Percentiles rank a stretch among this genome's conserved stretches.
Conservation (phyloP, 2,113 vertebrate genomes). For the Mirounga angustirostris region DNA sequence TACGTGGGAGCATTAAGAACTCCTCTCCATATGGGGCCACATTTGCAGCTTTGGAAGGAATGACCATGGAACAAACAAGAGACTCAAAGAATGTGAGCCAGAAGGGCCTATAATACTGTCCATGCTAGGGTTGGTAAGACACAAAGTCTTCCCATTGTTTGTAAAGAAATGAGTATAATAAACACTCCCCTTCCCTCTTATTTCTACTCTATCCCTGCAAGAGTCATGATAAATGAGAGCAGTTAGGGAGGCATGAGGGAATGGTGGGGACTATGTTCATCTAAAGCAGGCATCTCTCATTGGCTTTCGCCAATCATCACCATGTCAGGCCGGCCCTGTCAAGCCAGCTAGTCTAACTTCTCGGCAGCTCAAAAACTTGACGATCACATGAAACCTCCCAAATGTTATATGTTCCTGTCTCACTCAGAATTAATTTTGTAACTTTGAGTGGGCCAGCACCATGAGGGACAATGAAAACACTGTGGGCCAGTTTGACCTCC, state of each 20-base stretch:
- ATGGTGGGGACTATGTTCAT: too few relatives aligned
- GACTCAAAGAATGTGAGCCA: background rate
- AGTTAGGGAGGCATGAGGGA: fast-evolving
- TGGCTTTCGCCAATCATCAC: fast-evolving
- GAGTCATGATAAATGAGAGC: background rate
- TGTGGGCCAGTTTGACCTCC: background rate
- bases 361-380: background rate
- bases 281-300: background rate
- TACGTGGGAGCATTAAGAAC: background rate
- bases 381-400: background rate
- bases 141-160: background rate
- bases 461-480: background rate
- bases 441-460: background rate
- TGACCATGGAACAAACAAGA: background rate
- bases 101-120: background rate
- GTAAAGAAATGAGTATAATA: background rate
- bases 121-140: fast-evolving
- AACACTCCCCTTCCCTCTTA: background rate
- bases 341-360: background rate
- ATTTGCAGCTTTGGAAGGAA: background rate
- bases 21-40: background rate
- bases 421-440: background rate
- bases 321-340: fast-evolving
- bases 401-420: background rate
- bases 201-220: background rate